phyloP scores from a whole-genome alignment of 92 coral and sea anemone genomes.

The Porites evermanni region DNA sequence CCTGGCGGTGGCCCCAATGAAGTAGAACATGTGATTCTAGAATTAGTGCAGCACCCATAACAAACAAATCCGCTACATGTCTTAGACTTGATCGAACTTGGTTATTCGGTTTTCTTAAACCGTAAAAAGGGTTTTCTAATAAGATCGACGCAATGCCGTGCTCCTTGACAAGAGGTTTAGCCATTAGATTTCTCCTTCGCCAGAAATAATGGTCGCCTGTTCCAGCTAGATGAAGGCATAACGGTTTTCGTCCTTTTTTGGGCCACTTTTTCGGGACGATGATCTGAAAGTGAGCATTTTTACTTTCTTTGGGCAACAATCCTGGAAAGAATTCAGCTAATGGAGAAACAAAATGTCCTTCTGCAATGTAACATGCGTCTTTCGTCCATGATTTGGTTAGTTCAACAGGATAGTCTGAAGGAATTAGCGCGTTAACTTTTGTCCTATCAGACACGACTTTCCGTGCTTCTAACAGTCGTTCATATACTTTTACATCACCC shows the following conservation, averaged over 20 bases:
- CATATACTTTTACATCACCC: conserved; percentile 81
- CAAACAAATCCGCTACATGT: conserved; percentile 86
- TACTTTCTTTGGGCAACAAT: conserved; percentile 91
- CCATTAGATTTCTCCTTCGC: conserved; percentile 95
- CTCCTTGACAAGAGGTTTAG: conserved; percentile 88
- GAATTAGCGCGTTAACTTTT: conserved; percentile 62
- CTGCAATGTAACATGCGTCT: conserved; percentile 86
- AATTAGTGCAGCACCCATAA: conserved; percentile 95
- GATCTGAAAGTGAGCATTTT: conserved; percentile 89
- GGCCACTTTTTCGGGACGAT: conserved; percentile 81
- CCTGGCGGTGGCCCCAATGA: conserved; percentile 90
- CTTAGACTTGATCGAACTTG: conserved; percentile 91
- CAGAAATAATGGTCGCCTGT: conserved; percentile 97
- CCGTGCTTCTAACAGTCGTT: conserved; percentile 77
- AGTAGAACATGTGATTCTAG: conserved; percentile 86
- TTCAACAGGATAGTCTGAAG: conserved; percentile 71
- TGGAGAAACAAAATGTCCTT: conserved; percentile 94
- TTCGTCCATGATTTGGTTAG: conserved; percentile 79
- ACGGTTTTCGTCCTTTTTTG: conserved; percentile 72
- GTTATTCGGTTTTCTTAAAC: conserved; percentile 88
- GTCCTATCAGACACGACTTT: conserved; percentile 60
- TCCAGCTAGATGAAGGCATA: conserved; percentile 92
- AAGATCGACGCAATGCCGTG: conserved; percentile 87
- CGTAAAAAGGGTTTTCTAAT: conserved; percentile 93
- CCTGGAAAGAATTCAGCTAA: conserved; percentile 85